Conservation (phyloP, 2,888 invertebrate genomes). For the Chloroclysta siterata region DNA sequence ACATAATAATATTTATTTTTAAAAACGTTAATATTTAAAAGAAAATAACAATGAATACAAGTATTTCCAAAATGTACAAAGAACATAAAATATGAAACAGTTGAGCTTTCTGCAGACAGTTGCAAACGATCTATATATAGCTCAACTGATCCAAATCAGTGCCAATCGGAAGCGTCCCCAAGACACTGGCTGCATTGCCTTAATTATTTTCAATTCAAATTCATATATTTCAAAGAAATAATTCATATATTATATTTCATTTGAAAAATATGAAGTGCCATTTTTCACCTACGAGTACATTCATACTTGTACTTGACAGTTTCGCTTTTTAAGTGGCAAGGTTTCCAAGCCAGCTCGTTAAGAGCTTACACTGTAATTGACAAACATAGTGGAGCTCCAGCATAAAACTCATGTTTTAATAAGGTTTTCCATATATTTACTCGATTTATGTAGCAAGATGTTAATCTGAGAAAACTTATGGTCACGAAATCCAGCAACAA, state of each 20-base stretch:
- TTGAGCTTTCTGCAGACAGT: too few species aligned
- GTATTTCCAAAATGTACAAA: too few species aligned
- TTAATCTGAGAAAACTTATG: constrained; percentile 26
- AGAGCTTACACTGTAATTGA: constrained; percentile 10
- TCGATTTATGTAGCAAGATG: constrained; percentile 17
- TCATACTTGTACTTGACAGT: constrained; percentile 11
- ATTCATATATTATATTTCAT: not conserved
- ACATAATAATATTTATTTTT: too few species aligned
- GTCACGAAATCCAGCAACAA: constrained; percentile 25
- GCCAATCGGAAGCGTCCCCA: too few species aligned
- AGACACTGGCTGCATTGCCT: too few species aligned
- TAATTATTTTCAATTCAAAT: too few species aligned
- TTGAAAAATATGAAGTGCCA: not conserved
- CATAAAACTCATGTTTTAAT: constrained; percentile 10
- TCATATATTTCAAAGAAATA: too few species aligned
- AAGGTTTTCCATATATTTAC: constrained; percentile 13
- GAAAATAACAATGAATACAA: too few species aligned
- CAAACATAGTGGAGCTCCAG: constrained; percentile 2
- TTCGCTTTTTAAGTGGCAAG: constrained; percentile 47
- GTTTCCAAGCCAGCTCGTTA: constrained; percentile 2
- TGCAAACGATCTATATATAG: too few species aligned
- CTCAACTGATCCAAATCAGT: too few species aligned
- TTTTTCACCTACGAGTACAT: constrained; percentile 3
- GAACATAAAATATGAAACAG: too few species aligned
- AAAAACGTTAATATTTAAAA: too few species aligned